Percentiles rank a stretch among this genome's conserved stretches.
Evolutionary conservation across 2,888 invertebrate genomes (phyloP).

Genomic region (Caenorhabditis becei): DNA sequence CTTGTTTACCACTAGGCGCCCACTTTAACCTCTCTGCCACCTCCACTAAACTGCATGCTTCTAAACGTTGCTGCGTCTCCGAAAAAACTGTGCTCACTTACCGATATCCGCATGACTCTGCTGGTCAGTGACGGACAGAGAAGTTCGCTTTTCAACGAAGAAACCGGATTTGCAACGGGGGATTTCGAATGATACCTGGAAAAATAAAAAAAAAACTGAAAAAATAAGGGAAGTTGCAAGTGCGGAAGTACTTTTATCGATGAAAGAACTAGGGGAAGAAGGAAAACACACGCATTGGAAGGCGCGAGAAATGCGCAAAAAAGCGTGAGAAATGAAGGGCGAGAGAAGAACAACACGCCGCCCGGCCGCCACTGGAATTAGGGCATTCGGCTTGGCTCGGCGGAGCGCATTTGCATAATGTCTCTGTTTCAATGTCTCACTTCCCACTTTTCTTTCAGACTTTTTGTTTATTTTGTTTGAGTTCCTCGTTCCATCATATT

Average conservation of each 20-base stretch:
- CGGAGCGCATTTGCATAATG: slow-evolving; percentile 14
- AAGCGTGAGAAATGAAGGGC: background rate
- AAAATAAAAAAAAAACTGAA: too few relatives aligned
- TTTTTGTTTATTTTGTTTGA: too few relatives aligned
- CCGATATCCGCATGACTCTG: slow-evolving; percentile 51
- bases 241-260: too few relatives aligned
- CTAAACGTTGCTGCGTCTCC: slow-evolving; percentile 41
- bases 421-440: too few relatives aligned
- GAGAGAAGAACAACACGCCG: background rate
- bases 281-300: background rate
- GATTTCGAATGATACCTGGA: background rate
- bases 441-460: background rate
- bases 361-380: background rate
- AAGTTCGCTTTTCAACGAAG: background rate
- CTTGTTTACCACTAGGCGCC: slow-evolving; percentile 63
- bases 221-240: too few relatives aligned
- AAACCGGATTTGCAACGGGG: background rate
- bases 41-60: slow-evolving; percentile 29
- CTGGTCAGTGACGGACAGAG: slow-evolving; percentile 33
- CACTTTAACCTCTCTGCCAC: slow-evolving; percentile 60
- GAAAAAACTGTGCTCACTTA: slow-evolving; percentile 7
- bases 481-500: too few relatives aligned
- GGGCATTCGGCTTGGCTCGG: background rate
- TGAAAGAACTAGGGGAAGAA: background rate
- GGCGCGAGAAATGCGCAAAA: background rate